These are phyloP conservation scores for Grus americana DNA, from an alignment of 2,113 vertebrate genomes.

Conservation along the genomic window DNA sequence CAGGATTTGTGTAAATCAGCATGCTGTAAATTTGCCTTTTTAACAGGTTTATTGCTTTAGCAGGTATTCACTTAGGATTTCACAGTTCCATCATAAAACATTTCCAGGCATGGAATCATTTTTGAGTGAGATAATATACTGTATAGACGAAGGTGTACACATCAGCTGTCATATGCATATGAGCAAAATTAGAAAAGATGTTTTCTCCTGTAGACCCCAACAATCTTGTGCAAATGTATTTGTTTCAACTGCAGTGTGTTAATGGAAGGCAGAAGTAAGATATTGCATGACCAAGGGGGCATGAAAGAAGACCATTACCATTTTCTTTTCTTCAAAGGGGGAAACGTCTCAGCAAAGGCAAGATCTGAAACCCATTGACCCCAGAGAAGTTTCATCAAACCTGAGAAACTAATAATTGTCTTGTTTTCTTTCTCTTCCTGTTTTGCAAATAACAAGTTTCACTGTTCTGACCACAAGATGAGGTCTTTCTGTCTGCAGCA, in stretches of 20 bases:
- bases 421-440: background rate
- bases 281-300: background rate
- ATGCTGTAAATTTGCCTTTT: conserved; percentile 49
- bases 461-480: background rate
- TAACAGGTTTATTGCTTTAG: conserved; percentile 39
- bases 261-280: background rate
- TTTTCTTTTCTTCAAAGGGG: background rate
- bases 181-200: background rate
- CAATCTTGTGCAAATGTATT: background rate
- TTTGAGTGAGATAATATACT: conserved; percentile 22
- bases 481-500: background rate
- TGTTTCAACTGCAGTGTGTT: background rate
- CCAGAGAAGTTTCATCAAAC: background rate
- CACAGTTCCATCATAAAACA: conserved; percentile 23
- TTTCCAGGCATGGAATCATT: background rate
- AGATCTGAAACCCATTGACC: background rate
- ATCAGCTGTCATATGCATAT: background rate
- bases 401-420: background rate
- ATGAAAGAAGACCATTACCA: background rate
- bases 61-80: conserved; percentile 53
- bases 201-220: background rate
- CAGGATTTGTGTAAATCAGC: conserved; percentile 50
- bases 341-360: background rate
- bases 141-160: background rate
- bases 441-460: background rate